Conservation (phyloP, 1,140 invertebrate genomes). For the Drosophila ogumai region DNA sequence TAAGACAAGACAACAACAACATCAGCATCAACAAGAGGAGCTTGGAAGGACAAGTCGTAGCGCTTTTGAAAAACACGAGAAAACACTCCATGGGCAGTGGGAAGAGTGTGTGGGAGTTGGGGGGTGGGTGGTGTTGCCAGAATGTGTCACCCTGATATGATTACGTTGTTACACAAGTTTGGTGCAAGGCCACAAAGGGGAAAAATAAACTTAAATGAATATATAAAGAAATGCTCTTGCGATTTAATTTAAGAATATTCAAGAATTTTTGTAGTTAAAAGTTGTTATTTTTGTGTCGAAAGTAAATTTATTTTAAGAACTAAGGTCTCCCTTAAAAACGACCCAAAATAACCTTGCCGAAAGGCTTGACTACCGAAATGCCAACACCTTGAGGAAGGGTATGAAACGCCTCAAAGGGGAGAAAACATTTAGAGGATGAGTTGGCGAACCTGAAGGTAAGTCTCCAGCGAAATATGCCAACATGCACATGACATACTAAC, state of each 20-base stretch:
- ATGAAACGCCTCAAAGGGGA: neutral
- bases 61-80: constrained; percentile 39
- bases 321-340: neutral
- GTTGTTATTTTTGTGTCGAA: neutral
- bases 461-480: constrained; percentile 55
- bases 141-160: constrained; percentile 72
- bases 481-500: constrained; percentile 65
- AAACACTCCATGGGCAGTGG: constrained; percentile 35
- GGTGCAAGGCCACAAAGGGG: constrained; percentile 6
- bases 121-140: constrained; percentile 26
- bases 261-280: neutral
- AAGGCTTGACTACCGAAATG: neutral
- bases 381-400: constrained; percentile 16
- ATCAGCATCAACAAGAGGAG: constrained; percentile 5
- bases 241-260: neutral
- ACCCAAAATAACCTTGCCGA: neutral
- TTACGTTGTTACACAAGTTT: constrained; percentile 62
- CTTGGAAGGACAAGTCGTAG: constrained; percentile 31
- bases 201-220: neutral
- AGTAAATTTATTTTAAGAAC: neutral
- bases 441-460: constrained; percentile 21
- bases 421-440: neutral
- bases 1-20: constrained; percentile 25
- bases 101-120: neutral
- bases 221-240: constrained; percentile 1